Percentiles rank a stretch among this genome's conserved stretches.
These are phyloP conservation scores for Sandelia bainsii DNA, from an alignment of 2,797 vertebrate species.

Conservation along the genomic window DNA sequence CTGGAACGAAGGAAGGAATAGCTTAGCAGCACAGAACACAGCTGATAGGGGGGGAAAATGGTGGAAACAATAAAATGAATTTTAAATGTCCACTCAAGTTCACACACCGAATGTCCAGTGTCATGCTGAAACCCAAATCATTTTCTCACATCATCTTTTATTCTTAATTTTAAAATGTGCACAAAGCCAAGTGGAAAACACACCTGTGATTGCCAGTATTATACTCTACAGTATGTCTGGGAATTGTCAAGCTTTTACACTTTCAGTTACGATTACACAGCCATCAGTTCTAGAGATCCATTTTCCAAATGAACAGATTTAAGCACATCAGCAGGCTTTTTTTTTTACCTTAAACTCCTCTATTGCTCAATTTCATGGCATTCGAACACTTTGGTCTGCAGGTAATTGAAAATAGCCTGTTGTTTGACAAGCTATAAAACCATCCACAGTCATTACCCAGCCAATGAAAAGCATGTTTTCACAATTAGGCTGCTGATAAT, in stretches of 20 bases:
- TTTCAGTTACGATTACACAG: conserved; percentile 34
- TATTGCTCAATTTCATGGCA: conserved; percentile 68
- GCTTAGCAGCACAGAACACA: neutral
- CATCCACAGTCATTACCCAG: conserved; percentile 77
- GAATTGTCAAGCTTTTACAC: conserved; percentile 26
- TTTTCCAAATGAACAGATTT: conserved; percentile 65
- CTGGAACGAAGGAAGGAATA: conserved; percentile 17
- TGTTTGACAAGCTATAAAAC: conserved; percentile 81
- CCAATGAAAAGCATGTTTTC: conserved; percentile 75
- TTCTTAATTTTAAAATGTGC: conserved; percentile 8
- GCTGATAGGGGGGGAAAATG: conserved; percentile 1
- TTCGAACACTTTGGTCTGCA: conserved; percentile 59
- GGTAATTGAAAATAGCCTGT: conserved; percentile 80
- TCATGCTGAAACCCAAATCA: conserved; percentile 18
- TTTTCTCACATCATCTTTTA: too few relatives aligned
- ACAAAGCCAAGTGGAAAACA: conserved; percentile 4
- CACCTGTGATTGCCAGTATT: conserved; percentile 15
- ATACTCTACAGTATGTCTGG: neutral
- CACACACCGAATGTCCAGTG: conserved; percentile 25
- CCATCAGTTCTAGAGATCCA: conserved; percentile 33
- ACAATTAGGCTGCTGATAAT: conserved; percentile 79
- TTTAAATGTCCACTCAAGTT: conserved; percentile 29
- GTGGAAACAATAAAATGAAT: conserved; percentile 36
- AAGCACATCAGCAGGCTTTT: conserved; percentile 35
- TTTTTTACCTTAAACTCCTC: conserved; percentile 36